These are phyloP conservation scores for Himantopus leucocephalus DNA, from an alignment of 2,113 vertebrate species.

Conservation along the genomic window DNA sequence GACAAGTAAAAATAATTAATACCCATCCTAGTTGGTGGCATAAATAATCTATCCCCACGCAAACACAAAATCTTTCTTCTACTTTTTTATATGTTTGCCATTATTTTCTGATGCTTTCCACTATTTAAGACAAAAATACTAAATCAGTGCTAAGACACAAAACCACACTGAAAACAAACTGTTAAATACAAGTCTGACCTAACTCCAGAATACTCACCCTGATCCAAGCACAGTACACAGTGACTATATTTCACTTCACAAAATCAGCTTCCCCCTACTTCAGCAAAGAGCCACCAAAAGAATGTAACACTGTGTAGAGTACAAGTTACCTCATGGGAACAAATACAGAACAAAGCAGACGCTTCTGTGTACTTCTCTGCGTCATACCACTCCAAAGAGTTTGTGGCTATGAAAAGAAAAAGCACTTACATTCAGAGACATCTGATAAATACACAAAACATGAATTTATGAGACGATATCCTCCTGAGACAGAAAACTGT, in stretches of 20 bases:
- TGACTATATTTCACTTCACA: conserved; percentile 31
- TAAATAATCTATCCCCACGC: neutral
- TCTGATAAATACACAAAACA: neutral
- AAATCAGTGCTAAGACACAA: neutral
- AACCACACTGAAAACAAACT: neutral
- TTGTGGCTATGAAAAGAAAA: neutral
- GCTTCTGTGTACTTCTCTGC: neutral
- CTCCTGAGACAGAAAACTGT: neutral
- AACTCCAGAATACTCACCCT: neutral
- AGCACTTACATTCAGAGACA: neutral
- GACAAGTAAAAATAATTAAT: neutral
- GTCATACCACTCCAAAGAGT: neutral
- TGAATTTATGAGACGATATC: neutral
- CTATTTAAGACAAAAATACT: neutral
- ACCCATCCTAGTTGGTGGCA: neutral
- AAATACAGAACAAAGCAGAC: neutral
- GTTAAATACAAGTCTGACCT: neutral
- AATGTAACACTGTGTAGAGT: neutral
- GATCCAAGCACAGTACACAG: neutral
- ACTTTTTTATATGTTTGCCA: neutral
- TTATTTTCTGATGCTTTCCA: neutral
- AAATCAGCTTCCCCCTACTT: neutral
- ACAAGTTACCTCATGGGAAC: conserved; percentile 51
- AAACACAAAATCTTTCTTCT: neutral
- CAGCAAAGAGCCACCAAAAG: neutral